Conservation (phyloP, 2,113 vertebrate species). For the Hippocampus abdominalis region DNA sequence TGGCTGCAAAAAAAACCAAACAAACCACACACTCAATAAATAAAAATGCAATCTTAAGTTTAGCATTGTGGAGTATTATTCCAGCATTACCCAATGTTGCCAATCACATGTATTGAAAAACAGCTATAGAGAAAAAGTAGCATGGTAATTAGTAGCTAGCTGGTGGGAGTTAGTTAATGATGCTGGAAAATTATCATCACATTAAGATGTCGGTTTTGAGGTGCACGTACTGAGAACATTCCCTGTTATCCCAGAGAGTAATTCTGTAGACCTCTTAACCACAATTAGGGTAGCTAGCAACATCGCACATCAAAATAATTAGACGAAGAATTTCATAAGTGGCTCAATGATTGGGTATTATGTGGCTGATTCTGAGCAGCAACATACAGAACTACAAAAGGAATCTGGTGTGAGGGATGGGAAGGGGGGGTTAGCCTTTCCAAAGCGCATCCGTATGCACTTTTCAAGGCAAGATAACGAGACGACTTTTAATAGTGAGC, state of each 20-base stretch:
- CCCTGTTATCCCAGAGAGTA: constrained; percentile 41
- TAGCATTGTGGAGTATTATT: constrained; percentile 15
- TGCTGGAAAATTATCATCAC: constrained; percentile 9
- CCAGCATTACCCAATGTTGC: constrained; percentile 23
- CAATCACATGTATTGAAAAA: constrained; percentile 4
- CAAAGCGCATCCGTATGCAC: constrained; percentile 50
- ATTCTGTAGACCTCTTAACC: constrained; percentile 51
- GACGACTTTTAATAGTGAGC: constrained; percentile 33
- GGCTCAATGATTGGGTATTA: constrained; percentile 63
- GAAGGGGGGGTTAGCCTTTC: constrained; percentile 42
- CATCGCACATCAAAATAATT: constrained; percentile 75
- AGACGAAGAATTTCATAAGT: constrained; percentile 69
- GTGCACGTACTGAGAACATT: constrained; percentile 18
- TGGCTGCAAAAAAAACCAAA: constrained; percentile 19
- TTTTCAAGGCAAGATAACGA: constrained; percentile 60
- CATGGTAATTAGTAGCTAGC: constrained; percentile 23
- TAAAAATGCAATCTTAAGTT: not conserved
- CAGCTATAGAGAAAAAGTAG: constrained; percentile 12
- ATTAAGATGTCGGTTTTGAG: constrained; percentile 17
- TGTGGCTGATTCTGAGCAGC: constrained; percentile 50
- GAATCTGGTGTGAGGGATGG: constrained; percentile 17
- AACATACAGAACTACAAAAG: constrained; percentile 50
- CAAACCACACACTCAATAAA: constrained; percentile 30
- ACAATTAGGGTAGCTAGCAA: constrained; percentile 52
- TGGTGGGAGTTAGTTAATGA: constrained; percentile 25